These are phyloP conservation scores for Mystacides longicornis DNA, from an alignment of 2,888 invertebrate genomes.

Conservation along the genomic window DNA sequence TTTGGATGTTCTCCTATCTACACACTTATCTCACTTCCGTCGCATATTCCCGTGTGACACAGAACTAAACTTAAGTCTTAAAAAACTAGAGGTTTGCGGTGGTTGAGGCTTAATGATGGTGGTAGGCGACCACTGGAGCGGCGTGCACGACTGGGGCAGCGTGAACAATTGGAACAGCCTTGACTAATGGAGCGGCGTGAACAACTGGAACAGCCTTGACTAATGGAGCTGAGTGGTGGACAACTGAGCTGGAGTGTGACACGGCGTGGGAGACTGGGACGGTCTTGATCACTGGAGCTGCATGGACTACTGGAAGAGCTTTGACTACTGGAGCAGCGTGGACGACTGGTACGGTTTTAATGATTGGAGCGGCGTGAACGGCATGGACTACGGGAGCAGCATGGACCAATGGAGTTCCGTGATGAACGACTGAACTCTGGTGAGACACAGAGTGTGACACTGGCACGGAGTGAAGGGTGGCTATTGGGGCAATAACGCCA, in stretches of 20 bases:
- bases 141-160: constrained; percentile 32
- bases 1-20: too few relatives aligned
- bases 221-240: constrained; percentile 9
- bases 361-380: constrained; percentile 30
- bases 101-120: constrained; percentile 21
- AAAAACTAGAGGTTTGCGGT: too few relatives aligned
- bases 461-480: constrained; percentile 32
- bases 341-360: constrained; percentile 33
- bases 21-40: too few relatives aligned
- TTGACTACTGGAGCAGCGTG: constrained; percentile 28
- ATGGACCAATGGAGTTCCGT: constrained; percentile 33
- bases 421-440: constrained; percentile 44
- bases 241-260: constrained; percentile 13
- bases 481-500: constrained; percentile 26
- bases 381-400: constrained; percentile 32
- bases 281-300: constrained; percentile 16
- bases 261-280: constrained; percentile 28
- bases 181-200: constrained; percentile 30
- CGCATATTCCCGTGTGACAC: too few relatives aligned
- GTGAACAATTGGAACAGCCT: constrained; percentile 31
- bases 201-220: constrained; percentile 19
- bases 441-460: constrained; percentile 35
- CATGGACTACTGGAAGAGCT: constrained; percentile 25
- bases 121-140: constrained; percentile 29
- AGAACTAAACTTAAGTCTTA: too few relatives aligned